Evolutionary conservation across 2,113 vertebrate genomes (phyloP), one percentile per base, ranked within the genome.

Genomic region (Sisor rabdophorus): DNA sequence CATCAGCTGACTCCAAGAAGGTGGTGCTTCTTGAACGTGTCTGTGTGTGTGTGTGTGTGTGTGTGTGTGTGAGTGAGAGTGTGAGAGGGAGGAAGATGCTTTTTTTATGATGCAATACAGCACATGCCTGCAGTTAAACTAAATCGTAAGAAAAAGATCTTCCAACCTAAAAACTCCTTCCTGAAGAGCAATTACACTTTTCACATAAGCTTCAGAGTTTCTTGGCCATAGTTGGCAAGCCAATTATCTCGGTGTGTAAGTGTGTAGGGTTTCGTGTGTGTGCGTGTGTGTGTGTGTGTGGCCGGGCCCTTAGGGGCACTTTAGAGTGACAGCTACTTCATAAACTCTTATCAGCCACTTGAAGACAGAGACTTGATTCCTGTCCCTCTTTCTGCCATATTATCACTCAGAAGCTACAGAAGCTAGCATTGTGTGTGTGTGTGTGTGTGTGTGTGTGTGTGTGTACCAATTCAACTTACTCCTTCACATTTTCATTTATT

Each of bases 261-360:
- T 15, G 58, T 26, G 63, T 47, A 19, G 12, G 7, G 7, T 17
- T 17, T 26, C 19, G 28, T 60, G 11, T 63, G 60, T 40, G 32
- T 40, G 60, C 55, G 26, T 71, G 28, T 64, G 24, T 71, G 22
- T 15, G 54, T 22, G 52, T 28, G 59, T 32, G 70, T 48, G 70
- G 69, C 47, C 75, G 26, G 24, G 65, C 76, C 69, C 76, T 10
- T 12, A 58, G 76, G 71, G 64, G 78, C 72, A 75, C 44, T 75
- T 75, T 20, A 58, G 76, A 82, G 76, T 76, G 76, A 72, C 76
- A 79, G 80, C 73, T 67, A 63, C 67, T 78, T 81, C 77, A 81
- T 78, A 79, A 81, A 56, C 58, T 44, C 32, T 81, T 81, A 81
- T 81, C 75, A 59, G 61, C 52, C 10, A 55, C 59, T 81, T 16